phyloP scores from a whole-genome alignment of 2,888 invertebrate species.

The Amblyjoppa fuscipennis region DNA sequence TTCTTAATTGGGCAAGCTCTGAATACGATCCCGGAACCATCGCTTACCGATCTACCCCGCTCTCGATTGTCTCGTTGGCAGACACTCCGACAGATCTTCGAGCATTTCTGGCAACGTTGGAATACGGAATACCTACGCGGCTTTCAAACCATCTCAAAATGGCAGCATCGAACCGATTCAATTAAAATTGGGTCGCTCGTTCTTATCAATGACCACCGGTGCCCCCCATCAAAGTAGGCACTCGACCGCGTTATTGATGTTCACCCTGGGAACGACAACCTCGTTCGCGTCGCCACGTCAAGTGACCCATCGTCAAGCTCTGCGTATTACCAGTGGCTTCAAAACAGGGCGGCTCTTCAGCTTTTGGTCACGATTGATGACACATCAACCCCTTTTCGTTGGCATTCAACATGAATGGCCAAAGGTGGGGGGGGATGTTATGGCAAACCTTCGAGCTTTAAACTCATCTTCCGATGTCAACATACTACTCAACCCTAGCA shows the following conservation, averaged over 20 bases:
- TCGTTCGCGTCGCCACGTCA: neutral
- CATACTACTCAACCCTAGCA: too few relatives aligned
- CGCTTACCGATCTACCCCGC: slow-evolving; percentile 34
- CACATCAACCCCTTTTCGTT: neutral
- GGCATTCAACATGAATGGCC: neutral
- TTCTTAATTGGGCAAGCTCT: too few relatives aligned
- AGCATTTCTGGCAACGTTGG: slow-evolving; percentile 71
- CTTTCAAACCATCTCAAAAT: slow-evolving; percentile 67
- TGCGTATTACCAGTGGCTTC: neutral
- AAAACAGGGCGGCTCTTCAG: neutral
- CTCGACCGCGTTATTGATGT: slow-evolving; percentile 10
- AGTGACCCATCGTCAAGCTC: slow-evolving; percentile 23
- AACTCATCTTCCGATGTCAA: too few relatives aligned
- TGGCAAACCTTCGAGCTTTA: neutral
- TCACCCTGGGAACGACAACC: slow-evolving; percentile 15
- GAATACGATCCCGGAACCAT: too few relatives aligned
- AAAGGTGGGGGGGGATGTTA: slow-evolving; percentile 15
- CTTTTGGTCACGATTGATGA: too few relatives aligned
- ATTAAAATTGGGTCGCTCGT: slow-evolving; percentile 10
- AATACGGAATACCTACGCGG: slow-evolving; percentile 66
- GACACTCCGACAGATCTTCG: slow-evolving; percentile 50
- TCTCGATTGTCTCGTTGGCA: slow-evolving; percentile 66
- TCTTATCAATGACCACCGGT: slow-evolving; percentile 30
- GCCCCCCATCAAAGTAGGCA: slow-evolving; percentile 39
- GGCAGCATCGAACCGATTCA: slow-evolving; percentile 17